Percentiles rank a stretch among this genome's conserved stretches.
Conservation (phyloP, 1,140 invertebrate genomes). For the Hermetia illucens region DNA sequence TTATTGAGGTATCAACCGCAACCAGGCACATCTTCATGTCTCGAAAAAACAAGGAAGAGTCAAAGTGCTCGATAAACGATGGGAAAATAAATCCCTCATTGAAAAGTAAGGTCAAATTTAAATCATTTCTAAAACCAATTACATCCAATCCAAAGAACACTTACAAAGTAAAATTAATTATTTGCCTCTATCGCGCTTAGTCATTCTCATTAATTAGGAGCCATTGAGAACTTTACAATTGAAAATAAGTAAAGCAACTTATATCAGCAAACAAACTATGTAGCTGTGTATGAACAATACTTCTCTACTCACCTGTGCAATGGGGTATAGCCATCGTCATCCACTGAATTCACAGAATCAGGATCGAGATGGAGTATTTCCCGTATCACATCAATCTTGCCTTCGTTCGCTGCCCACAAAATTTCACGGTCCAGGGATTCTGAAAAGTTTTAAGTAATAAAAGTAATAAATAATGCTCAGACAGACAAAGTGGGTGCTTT, state of each 20-base stretch:
- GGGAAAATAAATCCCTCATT: too few species aligned
- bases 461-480: neutral
- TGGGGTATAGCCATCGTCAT: conserved; percentile 84
- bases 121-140: too few species aligned
- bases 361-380: conserved; percentile 45
- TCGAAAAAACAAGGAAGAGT: neutral
- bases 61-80: too few species aligned
- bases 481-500: neutral
- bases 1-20: neutral
- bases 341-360: conserved; percentile 48
- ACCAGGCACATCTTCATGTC: too few species aligned
- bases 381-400: conserved; percentile 48
- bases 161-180: too few species aligned
- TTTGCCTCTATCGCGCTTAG: too few species aligned
- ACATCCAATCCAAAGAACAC: too few species aligned
- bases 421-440: conserved; percentile 52
- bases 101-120: too few species aligned
- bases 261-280: neutral
- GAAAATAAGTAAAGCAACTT: conserved; percentile 1
- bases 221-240: neutral
- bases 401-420: conserved; percentile 61
- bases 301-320: conserved; percentile 41
- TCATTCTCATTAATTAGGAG: too few species aligned
- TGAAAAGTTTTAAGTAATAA: conserved; percentile 16
- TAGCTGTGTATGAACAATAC: neutral